These are phyloP conservation scores for Xestia c-nigrum DNA, from an alignment of 2,888 invertebrate genomes.

Conservation along the genomic window DNA sequence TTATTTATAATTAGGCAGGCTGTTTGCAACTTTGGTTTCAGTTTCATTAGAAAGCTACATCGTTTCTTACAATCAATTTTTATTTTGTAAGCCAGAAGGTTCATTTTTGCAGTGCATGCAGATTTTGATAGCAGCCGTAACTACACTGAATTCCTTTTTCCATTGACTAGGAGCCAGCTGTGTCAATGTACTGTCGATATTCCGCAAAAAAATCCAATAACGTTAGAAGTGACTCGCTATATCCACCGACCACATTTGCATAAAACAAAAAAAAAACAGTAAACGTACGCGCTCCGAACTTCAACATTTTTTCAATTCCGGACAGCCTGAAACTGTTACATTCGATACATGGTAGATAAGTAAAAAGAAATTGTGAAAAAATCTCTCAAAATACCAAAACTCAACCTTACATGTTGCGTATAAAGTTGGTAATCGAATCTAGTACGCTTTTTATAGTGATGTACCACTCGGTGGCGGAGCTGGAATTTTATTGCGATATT, in stretches of 20 bases:
- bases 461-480: slow-evolving; percentile 33
- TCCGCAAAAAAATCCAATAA: slow-evolving; percentile 59
- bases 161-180: slow-evolving; percentile 6
- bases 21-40: not conserved
- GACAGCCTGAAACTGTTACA: slow-evolving; percentile 43
- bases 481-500: slow-evolving; percentile 42
- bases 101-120: not conserved
- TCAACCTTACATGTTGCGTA: not conserved
- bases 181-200: slow-evolving; percentile 38
- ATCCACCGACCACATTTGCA: slow-evolving; percentile 51
- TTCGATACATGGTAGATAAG: slow-evolving; percentile 28
- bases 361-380: slow-evolving; percentile 48
- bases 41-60: not conserved
- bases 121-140: not conserved
- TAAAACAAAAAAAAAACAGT: slow-evolving; percentile 53
- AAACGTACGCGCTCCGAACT: slow-evolving; percentile 32
- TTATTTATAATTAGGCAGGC: not conserved
- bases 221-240: slow-evolving; percentile 54
- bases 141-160: not conserved
- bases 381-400: not conserved
- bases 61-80: not conserved
- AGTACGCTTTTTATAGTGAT: slow-evolving; percentile 32
- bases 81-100: not conserved
- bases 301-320: slow-evolving; percentile 63
- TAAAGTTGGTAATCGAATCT: slow-evolving; percentile 30